A percentile compares a stretch with the other conserved stretches of the same genome.
Conservation (phyloP, 2,888 invertebrate genomes). For the Chymomyza caudatula region DNA sequence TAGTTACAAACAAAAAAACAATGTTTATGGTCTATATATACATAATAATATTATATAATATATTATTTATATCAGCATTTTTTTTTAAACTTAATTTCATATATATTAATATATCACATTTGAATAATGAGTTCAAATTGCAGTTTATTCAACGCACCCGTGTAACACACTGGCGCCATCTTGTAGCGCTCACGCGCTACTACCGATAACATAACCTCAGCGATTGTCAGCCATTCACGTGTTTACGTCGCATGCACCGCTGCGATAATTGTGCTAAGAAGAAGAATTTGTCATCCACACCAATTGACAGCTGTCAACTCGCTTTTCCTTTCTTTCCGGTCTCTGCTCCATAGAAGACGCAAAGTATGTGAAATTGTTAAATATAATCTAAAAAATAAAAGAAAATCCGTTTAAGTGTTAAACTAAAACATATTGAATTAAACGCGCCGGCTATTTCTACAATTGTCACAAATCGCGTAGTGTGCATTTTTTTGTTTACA, state of each 20-base stretch:
- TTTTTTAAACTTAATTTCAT: too few relatives aligned
- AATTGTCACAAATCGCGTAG: conserved; percentile 25
- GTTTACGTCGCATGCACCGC: not conserved
- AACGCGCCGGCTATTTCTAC: conserved; percentile 4
- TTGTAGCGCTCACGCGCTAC: not conserved
- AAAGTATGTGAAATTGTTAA: conserved; percentile 73
- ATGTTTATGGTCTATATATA: not conserved
- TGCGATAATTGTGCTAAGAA: conserved; percentile 11
- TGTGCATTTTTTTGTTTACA: conserved; percentile 32
- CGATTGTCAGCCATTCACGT: not conserved
- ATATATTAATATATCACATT: not conserved
- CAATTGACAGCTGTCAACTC: conserved; percentile 52
- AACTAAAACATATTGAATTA: conserved; percentile 17
- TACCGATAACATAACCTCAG: not conserved
- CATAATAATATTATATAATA: not conserved
- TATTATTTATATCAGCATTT: too few relatives aligned
- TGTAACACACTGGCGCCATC: not conserved
- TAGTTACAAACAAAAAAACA: not conserved
- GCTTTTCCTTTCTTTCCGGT: conserved; percentile 78
- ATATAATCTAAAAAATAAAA: conserved; percentile 68
- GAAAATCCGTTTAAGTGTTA: conserved; percentile 45
- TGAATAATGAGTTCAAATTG: not conserved
- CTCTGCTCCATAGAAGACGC: conserved; percentile 74
- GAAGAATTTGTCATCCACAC: conserved; percentile 43
- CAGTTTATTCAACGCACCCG: not conserved